phyloP scores from a whole-genome alignment of 2,888 invertebrate genomes.

The Euproctis similis region DNA sequence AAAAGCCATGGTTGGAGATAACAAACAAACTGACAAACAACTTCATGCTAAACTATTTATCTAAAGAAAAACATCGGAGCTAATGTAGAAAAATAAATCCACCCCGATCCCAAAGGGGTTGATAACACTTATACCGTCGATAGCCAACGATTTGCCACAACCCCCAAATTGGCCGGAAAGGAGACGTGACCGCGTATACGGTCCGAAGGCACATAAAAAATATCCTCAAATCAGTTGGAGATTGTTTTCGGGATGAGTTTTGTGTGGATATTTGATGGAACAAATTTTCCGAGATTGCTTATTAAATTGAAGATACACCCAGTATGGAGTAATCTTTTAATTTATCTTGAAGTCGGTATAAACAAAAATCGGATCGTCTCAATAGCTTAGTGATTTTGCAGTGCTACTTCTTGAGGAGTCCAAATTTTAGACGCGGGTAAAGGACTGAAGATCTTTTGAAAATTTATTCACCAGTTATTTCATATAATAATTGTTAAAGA shows the following conservation, averaged over 20 bases:
- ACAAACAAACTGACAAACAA: slow-evolving; percentile 3
- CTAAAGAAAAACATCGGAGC: slow-evolving; percentile 15
- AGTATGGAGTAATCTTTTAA: too few relatives aligned
- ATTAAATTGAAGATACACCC: too few relatives aligned
- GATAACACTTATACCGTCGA: slow-evolving; percentile 25
- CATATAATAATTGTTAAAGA: too few relatives aligned
- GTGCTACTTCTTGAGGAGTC: too few relatives aligned
- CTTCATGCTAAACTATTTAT: slow-evolving; percentile 14
- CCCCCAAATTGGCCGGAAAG: slow-evolving; percentile 22
- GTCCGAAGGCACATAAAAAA: slow-evolving; percentile 13
- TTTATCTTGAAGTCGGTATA: too few relatives aligned
- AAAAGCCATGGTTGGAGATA: too few relatives aligned
- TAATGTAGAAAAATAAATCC: slow-evolving; percentile 25
- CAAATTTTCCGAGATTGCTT: slow-evolving; percentile 5
- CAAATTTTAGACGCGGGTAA: too few relatives aligned
- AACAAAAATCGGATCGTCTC: too few relatives aligned
- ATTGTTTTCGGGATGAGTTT: slow-evolving; percentile 17
- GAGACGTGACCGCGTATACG: slow-evolving; percentile 14
- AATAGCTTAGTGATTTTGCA: too few relatives aligned
- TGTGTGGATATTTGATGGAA: slow-evolving; percentile 1
- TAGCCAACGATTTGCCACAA: slow-evolving; percentile 24
- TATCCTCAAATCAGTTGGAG: slow-evolving; percentile 15
- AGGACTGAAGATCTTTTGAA: too few relatives aligned
- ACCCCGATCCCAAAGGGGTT: slow-evolving; percentile 25
- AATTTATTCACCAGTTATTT: too few relatives aligned